Evolutionary conservation across 1,140 invertebrate species (phyloP), one percentile per base, ranked within the genome.

Genomic region (Leptoteleia sp.): DNA sequence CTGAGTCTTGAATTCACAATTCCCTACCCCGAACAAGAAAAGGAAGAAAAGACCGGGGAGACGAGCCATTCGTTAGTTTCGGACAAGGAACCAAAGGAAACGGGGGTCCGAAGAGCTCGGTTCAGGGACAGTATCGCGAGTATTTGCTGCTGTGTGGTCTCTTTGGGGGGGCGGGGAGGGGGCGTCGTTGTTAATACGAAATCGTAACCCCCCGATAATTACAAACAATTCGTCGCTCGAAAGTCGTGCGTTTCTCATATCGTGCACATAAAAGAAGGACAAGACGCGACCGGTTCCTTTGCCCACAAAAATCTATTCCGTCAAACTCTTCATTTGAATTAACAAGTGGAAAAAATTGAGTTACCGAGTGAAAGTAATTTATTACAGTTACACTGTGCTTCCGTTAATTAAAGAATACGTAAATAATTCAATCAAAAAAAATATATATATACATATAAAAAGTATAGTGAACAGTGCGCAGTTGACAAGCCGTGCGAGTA

Each of bases 21-120:
- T 84, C 83, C 82, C 84, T 84, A 80, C 84, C 82, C 72, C 38
- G 75, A 78, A 68, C 61, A 54, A 81, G 80, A 81, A 85, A 84
- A 80, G 73, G 79, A 83, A 83, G 67, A n/a, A 61, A 71, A 59
- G 67, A 7, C 15, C 17, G 27, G 43, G 35, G 33, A 38, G 43
- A 42, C 75, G 77, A 80, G 67, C 68, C 76, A 82, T 73, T 57
- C 35, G 54, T 83, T 80, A 84, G 84, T 85, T 84, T 84, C 76
- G 82, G 81, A 76, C 80, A 81, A 85, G 83, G 81, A 82, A 84
- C 81, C 78, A 79, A 71, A 68, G 67, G 79, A 76, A 82, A 76
- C 82, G 79, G 81, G 76, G 80, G 59, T 78, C 80, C 40, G 40
- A 31, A 3, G n/a, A 27, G 33, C 17, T 38, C 9, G 31, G 64